Evolutionary conservation across 2,888 invertebrate species (phyloP), one percentile per base, ranked within the genome.

Genomic region (Tiliacea aurago): DNA sequence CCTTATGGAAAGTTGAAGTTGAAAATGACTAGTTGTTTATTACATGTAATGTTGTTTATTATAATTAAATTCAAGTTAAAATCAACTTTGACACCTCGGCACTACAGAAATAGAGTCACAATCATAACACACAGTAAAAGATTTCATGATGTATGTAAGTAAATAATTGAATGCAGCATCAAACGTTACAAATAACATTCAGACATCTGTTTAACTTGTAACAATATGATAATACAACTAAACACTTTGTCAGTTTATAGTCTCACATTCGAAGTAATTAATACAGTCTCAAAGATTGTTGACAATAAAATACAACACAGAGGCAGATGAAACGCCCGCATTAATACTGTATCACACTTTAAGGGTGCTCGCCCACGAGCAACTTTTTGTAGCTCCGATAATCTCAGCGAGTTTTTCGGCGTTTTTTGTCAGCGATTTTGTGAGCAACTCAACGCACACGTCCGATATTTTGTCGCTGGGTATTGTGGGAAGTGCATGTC

Each of bases 221-320:
- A 72, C 59, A 43, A 72, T n/a, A 61, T 45, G 3, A 47, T 33
- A 74, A 47, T 20, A 72, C 20, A 55, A 20, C 6, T 6, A 53
- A 53, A 33, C 51, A 66, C 41, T 61, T 65, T 51, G 59, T 49
- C 23, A 47, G 41, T 76, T 58, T 37, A 72, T 62, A 62, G 56
- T 33, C 33, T 6, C 1, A 63, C 49, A 58, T 70, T 63, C 4
- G 33, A 51, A 71, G 47, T 68, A 83, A 82, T 83, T 83, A 83
- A 80, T 66, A n/a, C n/a, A 65, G 18, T 51, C 43, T 58, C 76
- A 63, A 71, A 76, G 70, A 83, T 63, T 80, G 65, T 73, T 76
- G 68, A 83, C 76, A 78, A 56, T 70, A 67, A 49, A 41, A 41
- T 3, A 33, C 43, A 33, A 49, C 15, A 47, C 43, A 65, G 20